Conservation (phyloP, 92 coral and sea anemone genomes). For the Epizoanthus ramosus region DNA sequence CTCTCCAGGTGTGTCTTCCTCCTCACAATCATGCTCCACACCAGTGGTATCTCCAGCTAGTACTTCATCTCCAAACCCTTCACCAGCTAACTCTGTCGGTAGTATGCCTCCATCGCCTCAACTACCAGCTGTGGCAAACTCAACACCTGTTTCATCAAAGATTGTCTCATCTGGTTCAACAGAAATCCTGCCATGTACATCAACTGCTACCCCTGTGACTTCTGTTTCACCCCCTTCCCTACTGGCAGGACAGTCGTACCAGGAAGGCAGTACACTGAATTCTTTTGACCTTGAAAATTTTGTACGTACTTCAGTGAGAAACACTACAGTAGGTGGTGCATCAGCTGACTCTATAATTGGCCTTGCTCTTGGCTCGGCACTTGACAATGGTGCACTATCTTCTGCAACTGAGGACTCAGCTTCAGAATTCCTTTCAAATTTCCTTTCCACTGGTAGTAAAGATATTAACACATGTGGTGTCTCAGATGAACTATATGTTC, state of each 20-base stretch:
- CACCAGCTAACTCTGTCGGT: constrained; percentile 13
- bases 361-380: constrained; percentile 64
- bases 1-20: not conserved
- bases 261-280: constrained; percentile 6
- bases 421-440: constrained; percentile 64
- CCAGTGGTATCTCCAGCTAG: constrained; percentile 17
- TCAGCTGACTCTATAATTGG: constrained; percentile 64
- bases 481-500: constrained; percentile 30
- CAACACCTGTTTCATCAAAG: not conserved
- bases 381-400: constrained; percentile 47
- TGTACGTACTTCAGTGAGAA: constrained; percentile 15
- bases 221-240: not conserved
- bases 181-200: not conserved
- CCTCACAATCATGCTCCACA: not conserved
- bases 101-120: not conserved
- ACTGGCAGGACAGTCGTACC: not conserved
- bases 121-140: not conserved
- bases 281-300: constrained; percentile 34
- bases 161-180: not conserved
- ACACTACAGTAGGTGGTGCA: not conserved
- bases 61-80: constrained; percentile 20
- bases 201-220: not conserved
- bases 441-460: constrained; percentile 33
- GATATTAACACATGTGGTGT: not conserved
- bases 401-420: constrained; percentile 71